phyloP scores from a whole-genome alignment of 2,113 vertebrate species.

The Danionella cerebrum region DNA sequence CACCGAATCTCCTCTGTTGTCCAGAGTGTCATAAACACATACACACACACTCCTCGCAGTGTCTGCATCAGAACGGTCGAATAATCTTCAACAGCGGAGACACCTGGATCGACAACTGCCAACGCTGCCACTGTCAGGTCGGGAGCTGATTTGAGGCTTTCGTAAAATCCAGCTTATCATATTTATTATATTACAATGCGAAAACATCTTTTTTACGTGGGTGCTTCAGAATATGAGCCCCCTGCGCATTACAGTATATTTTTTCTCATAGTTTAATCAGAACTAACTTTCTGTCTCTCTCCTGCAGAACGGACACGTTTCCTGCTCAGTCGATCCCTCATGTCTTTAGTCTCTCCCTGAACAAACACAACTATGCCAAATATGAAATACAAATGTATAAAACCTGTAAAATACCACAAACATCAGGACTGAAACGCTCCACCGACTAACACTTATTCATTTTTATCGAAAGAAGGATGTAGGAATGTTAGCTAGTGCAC shows the following conservation, averaged over 20 bases:
- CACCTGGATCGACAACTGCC: slow-evolving; percentile 92
- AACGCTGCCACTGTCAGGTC: slow-evolving; percentile 94
- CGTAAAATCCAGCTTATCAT: not conserved
- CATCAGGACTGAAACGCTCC: slow-evolving; percentile 56
- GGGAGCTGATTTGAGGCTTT: slow-evolving; percentile 35
- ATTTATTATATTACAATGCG: too few species aligned
- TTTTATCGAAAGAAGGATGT: slow-evolving; percentile 49
- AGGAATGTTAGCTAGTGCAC: slow-evolving; percentile 52
- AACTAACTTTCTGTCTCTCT: slow-evolving; percentile 35
- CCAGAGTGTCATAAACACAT: slow-evolving; percentile 92
- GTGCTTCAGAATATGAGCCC: too few species aligned
- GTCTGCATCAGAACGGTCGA: slow-evolving; percentile 89
- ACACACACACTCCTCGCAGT: slow-evolving; percentile 93
- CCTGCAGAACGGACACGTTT: slow-evolving; percentile 89
- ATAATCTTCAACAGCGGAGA: slow-evolving; percentile 87
- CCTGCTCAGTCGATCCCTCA: slow-evolving; percentile 98
- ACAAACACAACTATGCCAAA: slow-evolving; percentile 62
- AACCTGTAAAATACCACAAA: slow-evolving; percentile 55
- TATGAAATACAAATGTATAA: slow-evolving; percentile 48
- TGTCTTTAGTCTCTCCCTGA: slow-evolving; percentile 91
- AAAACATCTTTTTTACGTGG: too few species aligned
- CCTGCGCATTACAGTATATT: not conserved
- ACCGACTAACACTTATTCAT: slow-evolving; percentile 62
- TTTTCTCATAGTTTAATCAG: too few species aligned
- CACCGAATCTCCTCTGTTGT: slow-evolving; percentile 92